Percentiles rank a stretch among this genome's conserved stretches.
These are phyloP conservation scores for Hirtodrosophila cameraria DNA, from an alignment of 2,888 invertebrate genomes.

Conservation along the genomic window DNA sequence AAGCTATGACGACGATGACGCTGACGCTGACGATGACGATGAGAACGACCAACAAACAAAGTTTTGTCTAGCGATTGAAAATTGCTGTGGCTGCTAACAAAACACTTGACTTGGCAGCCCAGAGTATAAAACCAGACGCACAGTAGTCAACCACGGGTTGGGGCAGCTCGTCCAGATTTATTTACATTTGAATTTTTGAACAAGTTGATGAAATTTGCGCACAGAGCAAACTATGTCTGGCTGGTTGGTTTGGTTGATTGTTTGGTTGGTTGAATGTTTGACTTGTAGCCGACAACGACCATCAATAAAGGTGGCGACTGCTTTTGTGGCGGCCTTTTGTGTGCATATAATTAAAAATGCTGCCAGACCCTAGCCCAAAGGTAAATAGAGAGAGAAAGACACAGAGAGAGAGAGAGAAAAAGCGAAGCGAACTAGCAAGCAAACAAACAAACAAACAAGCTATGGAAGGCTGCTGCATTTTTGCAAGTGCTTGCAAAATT, in stretches of 20 bases:
- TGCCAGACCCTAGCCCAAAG: constrained; percentile 60
- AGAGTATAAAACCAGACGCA: constrained; percentile 21
- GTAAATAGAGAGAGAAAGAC: constrained; percentile 46
- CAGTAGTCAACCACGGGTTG: constrained; percentile 35
- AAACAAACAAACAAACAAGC: constrained; percentile 28
- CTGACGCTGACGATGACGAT: constrained; percentile 15
- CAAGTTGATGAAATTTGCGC: constrained; percentile 76
- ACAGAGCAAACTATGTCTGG: constrained; percentile 67
- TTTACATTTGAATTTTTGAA: constrained; percentile 80
- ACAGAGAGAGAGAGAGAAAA: constrained; percentile 9
- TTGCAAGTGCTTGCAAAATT: constrained; percentile 73
- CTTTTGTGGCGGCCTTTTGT: constrained; percentile 77
- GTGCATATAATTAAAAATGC: constrained; percentile 78
- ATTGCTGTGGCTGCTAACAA: constrained; percentile 75
- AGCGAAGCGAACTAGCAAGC: constrained; percentile 43
- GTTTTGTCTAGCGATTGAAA: constrained; percentile 77
- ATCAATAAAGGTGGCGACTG: constrained; percentile 77
- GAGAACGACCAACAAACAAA: constrained; percentile 64
- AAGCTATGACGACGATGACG: constrained; percentile 29
- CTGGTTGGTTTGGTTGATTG: constrained; percentile 16
- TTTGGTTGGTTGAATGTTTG: constrained; percentile 25
- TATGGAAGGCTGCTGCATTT: constrained; percentile 46
- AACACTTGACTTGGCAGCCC: constrained; percentile 57
- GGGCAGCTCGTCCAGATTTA: constrained; percentile 68
- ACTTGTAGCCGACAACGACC: constrained; percentile 54